These are phyloP conservation scores for Thunnus albacares DNA, from an alignment of 2,797 vertebrate genomes.

Conservation along the genomic window DNA sequence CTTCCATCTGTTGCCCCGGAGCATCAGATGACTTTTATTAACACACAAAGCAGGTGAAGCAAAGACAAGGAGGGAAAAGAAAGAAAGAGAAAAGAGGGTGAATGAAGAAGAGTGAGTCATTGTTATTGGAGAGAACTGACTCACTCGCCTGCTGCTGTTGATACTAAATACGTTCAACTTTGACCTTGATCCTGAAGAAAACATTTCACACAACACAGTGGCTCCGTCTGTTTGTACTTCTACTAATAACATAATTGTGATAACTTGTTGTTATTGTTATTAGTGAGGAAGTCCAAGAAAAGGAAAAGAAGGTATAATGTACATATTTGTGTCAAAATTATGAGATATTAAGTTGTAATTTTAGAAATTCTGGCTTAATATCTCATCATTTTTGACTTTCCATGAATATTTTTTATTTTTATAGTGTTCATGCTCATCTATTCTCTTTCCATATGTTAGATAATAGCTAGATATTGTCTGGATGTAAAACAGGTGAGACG, in stretches of 20 bases:
- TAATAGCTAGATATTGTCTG: too few relatives aligned
- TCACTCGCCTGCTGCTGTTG: background rate
- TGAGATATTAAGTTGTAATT: too few relatives aligned
- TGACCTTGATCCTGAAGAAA: constrained; percentile 14
- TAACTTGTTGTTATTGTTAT: background rate
- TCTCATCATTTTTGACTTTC: too few relatives aligned
- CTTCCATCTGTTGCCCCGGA: constrained; percentile 28
- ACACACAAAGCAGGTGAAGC: constrained; percentile 23
- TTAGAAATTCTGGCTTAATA: too few relatives aligned
- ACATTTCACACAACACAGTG: background rate
- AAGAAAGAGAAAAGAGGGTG: background rate
- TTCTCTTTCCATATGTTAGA: too few relatives aligned
- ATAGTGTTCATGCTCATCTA: too few relatives aligned
- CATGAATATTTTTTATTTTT: too few relatives aligned
- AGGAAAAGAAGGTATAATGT: too few relatives aligned
- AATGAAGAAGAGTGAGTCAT: constrained; percentile 1
- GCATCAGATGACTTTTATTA: constrained; percentile 37
- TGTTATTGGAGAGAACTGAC: background rate
- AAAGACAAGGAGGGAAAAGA: background rate
- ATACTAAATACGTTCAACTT: constrained; percentile 17
- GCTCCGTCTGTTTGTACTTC: too few relatives aligned
- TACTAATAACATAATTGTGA: background rate
- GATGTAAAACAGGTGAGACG: too few relatives aligned
- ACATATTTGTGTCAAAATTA: too few relatives aligned
- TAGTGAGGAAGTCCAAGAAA: background rate